Conservation (phyloP, 2,113 vertebrate genomes). For the Burhinus bistriatus region DNA sequence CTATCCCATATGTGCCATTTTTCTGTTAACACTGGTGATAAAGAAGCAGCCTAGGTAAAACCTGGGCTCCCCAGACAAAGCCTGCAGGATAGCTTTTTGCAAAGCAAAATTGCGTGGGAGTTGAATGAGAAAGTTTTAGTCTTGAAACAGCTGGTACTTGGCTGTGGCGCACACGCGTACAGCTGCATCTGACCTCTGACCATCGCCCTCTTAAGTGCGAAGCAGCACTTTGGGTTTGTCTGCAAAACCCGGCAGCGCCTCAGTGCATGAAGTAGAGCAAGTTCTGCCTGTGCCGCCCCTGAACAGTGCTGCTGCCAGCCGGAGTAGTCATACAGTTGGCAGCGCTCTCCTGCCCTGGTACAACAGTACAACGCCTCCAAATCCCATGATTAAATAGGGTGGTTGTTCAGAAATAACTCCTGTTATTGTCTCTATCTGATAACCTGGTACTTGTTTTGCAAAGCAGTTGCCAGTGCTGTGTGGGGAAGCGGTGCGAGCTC, state of each 20-base stretch:
- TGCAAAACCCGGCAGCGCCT: not conserved
- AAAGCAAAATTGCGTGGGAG: not conserved
- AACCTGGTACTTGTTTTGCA: not conserved
- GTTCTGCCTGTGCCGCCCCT: not conserved
- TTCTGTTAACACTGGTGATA: not conserved
- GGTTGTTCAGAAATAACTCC: not conserved
- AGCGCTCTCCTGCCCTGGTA: not conserved
- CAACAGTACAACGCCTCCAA: not conserved
- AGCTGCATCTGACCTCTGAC: not conserved
- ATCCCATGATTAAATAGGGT: not conserved
- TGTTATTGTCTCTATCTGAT: not conserved
- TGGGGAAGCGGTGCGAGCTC: accelerated
- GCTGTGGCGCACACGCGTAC: not conserved
- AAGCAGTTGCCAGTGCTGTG: not conserved
- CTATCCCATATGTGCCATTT: not conserved
- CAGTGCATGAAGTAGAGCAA: not conserved
- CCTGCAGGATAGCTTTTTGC: not conserved
- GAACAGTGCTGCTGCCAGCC: not conserved
- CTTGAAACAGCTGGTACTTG: not conserved
- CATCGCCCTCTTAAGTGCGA: not conserved
- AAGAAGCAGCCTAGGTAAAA: not conserved
- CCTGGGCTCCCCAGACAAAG: not conserved
- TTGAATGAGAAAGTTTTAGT: not conserved
- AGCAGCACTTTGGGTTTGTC: not conserved
- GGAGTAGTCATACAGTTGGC: not conserved